Evolutionary conservation across 2,113 vertebrate species (phyloP), one percentile per base, ranked within the genome.

Genomic region (Lipophrys pholis): DNA sequence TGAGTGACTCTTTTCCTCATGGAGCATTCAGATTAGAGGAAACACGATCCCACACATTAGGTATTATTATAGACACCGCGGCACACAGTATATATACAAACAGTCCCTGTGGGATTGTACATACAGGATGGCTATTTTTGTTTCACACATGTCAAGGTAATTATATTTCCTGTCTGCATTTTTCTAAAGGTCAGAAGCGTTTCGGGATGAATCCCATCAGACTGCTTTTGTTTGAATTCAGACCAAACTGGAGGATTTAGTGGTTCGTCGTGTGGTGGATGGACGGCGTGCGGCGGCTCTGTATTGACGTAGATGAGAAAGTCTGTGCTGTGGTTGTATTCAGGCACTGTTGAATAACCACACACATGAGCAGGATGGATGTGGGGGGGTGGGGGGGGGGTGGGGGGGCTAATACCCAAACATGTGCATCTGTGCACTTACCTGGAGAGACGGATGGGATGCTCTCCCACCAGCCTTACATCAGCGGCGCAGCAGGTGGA

Each of bases 401-500:
- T 2, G 41, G 21, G 21, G 21, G 21, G 41, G 41, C 7, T 42
- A 5, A 10, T 30, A 30, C 21, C 21, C 21, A 30, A 30, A 30
- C 21, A 36, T 62, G 36, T 17, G 40, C 21, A 62, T 38, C 1
- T 52, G 41, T 45, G 40, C 38, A 5, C 8, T 65, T 38, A 56
- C 52, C 43, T 48, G 1, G 15, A 42, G 17, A 65, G 21, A 6
- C 21, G 11, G 35, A 52, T 17, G 11, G 39, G 51, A 12, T 0
- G 0, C 38, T 46, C 50, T 42, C 16, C 52, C 39, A 69, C 68
- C 59, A 30, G 21, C 60, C 65, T 72, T 42, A 39, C 73, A 70
- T 82, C 65, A 39, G 54, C 69, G n/a, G 46, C 68, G 6, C 78
- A 61, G 81, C 80, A 69, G 76, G 73, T 57, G 50, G 60, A 39